phyloP scores from a whole-genome alignment of 2,797 vertebrate genomes.

The Clarias platycephalus region DNA sequence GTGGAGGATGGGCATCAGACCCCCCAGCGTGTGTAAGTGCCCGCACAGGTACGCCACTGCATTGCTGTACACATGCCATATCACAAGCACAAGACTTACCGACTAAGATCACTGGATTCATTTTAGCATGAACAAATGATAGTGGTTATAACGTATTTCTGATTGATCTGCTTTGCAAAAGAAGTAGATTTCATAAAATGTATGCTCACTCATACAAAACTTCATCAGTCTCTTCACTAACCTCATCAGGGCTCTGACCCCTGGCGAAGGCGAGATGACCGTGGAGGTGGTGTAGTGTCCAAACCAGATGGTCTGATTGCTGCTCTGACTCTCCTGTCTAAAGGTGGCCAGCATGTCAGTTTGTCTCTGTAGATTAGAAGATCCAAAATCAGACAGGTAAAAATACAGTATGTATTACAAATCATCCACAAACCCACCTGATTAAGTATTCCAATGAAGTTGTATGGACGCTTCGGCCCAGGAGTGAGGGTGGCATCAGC shows the following conservation, averaged over 20 bases:
- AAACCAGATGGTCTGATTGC: conserved; percentile 96
- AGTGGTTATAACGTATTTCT: background rate
- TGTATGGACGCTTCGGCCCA: conserved; percentile 93
- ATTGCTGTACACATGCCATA: conserved; percentile 72
- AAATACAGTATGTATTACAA: background rate
- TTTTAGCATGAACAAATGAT: background rate
- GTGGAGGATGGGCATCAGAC: conserved; percentile 89
- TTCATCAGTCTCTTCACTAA: conserved; percentile 54
- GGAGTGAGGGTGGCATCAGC: conserved; percentile 89
- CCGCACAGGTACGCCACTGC: conserved; percentile 94
- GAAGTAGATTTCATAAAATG: background rate
- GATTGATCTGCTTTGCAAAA: background rate
- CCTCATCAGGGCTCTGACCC: conserved; percentile 88
- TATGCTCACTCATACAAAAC: background rate
- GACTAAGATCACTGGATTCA: background rate
- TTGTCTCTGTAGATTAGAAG: conserved; percentile 74
- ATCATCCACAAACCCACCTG: conserved; percentile 70
- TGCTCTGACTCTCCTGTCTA: conserved; percentile 77
- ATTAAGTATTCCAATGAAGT: conserved; percentile 94
- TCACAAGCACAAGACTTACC: background rate
- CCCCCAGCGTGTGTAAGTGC: conserved; percentile 92
- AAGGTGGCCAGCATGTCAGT: conserved; percentile 83
- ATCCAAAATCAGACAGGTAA: background rate
- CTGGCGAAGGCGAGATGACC: conserved; percentile 86
- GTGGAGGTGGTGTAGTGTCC: conserved; percentile 96